Conservation (phyloP, 2,113 vertebrate genomes). For the Perca fluviatilis region DNA sequence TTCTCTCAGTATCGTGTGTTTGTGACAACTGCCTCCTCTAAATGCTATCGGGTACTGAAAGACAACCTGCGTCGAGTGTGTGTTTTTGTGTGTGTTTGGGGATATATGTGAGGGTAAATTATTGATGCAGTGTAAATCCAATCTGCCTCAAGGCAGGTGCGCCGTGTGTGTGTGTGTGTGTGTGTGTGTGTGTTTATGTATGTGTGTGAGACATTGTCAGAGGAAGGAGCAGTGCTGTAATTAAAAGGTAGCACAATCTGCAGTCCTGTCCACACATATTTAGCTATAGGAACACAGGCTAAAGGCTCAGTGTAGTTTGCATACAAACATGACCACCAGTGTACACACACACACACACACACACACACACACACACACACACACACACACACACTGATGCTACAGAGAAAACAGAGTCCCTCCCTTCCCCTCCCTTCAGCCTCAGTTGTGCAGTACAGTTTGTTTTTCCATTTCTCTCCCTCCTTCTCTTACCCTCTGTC, state of each 20-base stretch:
- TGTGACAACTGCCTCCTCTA: constrained; percentile 20
- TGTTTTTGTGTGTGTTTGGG: constrained; percentile 36
- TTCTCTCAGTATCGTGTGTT: background rate
- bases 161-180: constrained; percentile 26
- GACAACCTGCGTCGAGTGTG: constrained; percentile 16
- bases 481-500: constrained; percentile 10
- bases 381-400: constrained; percentile 18
- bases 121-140: constrained; percentile 80
- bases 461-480: constrained; percentile 6
- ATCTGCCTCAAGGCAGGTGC: constrained; percentile 76
- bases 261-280: constrained; percentile 59
- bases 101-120: constrained; percentile 68
- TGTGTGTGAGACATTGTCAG: constrained; percentile 40
- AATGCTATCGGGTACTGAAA: constrained; percentile 46
- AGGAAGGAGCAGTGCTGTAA: constrained; percentile 64
- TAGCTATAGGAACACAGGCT: constrained; percentile 36
- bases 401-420: background rate
- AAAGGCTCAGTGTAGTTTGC: constrained; percentile 12
- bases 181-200: constrained; percentile 10
- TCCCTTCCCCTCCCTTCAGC: background rate
- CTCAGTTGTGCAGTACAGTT: constrained; percentile 30
- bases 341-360: background rate
- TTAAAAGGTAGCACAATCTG: constrained; percentile 72
- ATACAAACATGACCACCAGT: constrained; percentile 34
- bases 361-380: constrained; percentile 1